Conservation (phyloP, 2,797 vertebrate genomes). For the Enteromius radiatus region DNA sequence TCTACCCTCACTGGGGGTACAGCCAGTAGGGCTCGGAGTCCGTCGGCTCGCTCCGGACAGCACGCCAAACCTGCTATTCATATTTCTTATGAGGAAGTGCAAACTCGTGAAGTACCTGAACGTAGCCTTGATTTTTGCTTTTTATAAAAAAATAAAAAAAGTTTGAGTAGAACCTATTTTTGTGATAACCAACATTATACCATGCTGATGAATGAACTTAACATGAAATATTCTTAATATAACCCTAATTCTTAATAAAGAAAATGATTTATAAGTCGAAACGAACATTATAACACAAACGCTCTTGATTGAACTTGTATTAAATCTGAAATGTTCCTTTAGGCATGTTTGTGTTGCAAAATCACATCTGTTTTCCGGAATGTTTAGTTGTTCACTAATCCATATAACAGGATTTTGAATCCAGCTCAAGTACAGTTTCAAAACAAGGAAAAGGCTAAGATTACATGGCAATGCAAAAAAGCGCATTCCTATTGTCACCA, state of each 20-base stretch:
- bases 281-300: neutral
- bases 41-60: too few species aligned
- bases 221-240: neutral
- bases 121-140: neutral
- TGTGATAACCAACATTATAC: neutral
- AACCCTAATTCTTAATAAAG: neutral
- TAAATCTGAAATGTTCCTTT: neutral
- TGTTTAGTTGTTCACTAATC: slow-evolving; percentile 49
- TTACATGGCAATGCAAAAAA: slow-evolving; percentile 51
- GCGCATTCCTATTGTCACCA: slow-evolving; percentile 48
- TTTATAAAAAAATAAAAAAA: neutral
- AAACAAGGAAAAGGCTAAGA: slow-evolving; percentile 51
- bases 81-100: too few species aligned
- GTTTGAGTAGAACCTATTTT: neutral
- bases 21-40: too few species aligned
- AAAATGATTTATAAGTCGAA: neutral
- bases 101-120: too few species aligned
- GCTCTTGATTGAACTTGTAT: neutral
- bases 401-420: slow-evolving; percentile 57
- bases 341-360: slow-evolving; percentile 28
- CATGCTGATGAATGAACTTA: neutral
- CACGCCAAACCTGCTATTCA: too few species aligned
- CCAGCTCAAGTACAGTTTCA: slow-evolving; percentile 57
- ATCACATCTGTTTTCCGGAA: slow-evolving; percentile 47
- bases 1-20: too few species aligned